Conservation (phyloP, 2,113 vertebrate species). For the Poicephalus meyeri region DNA sequence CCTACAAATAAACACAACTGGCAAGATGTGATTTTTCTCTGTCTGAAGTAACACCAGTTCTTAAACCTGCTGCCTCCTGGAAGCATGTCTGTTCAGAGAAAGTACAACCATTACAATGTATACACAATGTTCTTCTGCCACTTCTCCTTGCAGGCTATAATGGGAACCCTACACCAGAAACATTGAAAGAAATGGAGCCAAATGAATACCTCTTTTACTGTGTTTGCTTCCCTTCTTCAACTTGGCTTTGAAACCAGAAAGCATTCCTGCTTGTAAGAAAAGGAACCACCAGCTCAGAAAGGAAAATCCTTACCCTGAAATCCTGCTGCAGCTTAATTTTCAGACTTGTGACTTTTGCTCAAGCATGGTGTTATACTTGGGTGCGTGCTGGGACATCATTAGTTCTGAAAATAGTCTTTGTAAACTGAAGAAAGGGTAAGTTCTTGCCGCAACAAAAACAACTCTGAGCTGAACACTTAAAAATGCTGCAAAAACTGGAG, state of each 20-base stretch:
- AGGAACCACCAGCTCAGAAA: constrained; percentile 23
- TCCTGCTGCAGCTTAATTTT: constrained; percentile 6
- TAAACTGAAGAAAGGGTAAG: constrained; percentile 11
- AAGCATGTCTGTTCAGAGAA: constrained; percentile 48
- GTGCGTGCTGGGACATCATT: constrained; percentile 24
- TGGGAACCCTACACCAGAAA: constrained; percentile 38
- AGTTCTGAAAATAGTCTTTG: constrained; percentile 61
- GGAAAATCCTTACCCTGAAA: constrained; percentile 49
- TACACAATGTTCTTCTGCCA: constrained; percentile 46
- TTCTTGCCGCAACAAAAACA: constrained; percentile 47
- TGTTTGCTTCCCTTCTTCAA: constrained; percentile 33
- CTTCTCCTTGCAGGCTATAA: constrained; percentile 39
- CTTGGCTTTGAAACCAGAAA: constrained; percentile 60
- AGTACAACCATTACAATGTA: constrained; percentile 48
- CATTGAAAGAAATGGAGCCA: constrained; percentile 34
- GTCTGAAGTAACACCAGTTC: constrained; percentile 63
- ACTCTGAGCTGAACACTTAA: not conserved
- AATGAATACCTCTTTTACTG: constrained; percentile 51
- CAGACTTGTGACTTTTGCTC: constrained; percentile 36
- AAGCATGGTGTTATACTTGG: not conserved
- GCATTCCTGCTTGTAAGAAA: constrained; percentile 39
- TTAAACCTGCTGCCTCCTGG: constrained; percentile 71
- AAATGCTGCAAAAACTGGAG: constrained; percentile 57
- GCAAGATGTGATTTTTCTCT: constrained; percentile 72
- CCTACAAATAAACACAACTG: constrained; percentile 76